A percentile compares a stretch with the other conserved stretches of the same genome.
Evolutionary conservation across 2,888 invertebrate genomes (phyloP).

Genomic region (Catocala sponsa): DNA sequence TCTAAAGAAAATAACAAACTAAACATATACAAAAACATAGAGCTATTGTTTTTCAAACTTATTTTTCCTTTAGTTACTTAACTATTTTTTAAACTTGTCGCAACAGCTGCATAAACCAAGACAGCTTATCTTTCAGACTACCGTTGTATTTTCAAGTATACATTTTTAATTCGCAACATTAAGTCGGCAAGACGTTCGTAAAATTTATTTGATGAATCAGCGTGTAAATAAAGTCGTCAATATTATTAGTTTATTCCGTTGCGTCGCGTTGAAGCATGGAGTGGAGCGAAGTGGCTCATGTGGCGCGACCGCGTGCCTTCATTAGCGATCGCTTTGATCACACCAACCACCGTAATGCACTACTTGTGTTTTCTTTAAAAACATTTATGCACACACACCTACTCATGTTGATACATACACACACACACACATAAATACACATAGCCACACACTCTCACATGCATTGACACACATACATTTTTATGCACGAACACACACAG

Average conservation of each 20-base stretch:
- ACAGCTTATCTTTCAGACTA: too few species aligned
- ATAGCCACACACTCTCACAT: too few species aligned
- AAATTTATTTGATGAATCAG: slow-evolving; percentile 26
- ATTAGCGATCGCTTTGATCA: slow-evolving; percentile 59
- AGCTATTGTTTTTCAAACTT: too few species aligned
- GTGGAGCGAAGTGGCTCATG: slow-evolving; percentile 6
- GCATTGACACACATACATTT: background rate
- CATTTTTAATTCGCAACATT: too few species aligned
- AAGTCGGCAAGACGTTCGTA: too few species aligned
- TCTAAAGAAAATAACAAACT: too few species aligned
- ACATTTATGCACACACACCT: slow-evolving; percentile 26
- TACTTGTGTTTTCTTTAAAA: slow-evolving; percentile 55
- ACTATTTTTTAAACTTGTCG: too few species aligned
- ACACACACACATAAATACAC: background rate
- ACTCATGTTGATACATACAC: background rate
- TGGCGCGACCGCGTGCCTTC: slow-evolving; percentile 38
- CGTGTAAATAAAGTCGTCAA: slow-evolving; percentile 23
- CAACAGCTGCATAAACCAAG: too few species aligned
- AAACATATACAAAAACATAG: too few species aligned
- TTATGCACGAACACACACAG: background rate
- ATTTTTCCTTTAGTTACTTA: too few species aligned
- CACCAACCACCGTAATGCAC: slow-evolving; percentile 47
- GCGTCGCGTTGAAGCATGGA: slow-evolving; percentile 11
- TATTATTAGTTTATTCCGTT: slow-evolving; percentile 18
- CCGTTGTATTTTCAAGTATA: too few species aligned